These are phyloP conservation scores for Eubasilissa regina DNA, from an alignment of 1,140 invertebrate species.

Conservation along the genomic window DNA sequence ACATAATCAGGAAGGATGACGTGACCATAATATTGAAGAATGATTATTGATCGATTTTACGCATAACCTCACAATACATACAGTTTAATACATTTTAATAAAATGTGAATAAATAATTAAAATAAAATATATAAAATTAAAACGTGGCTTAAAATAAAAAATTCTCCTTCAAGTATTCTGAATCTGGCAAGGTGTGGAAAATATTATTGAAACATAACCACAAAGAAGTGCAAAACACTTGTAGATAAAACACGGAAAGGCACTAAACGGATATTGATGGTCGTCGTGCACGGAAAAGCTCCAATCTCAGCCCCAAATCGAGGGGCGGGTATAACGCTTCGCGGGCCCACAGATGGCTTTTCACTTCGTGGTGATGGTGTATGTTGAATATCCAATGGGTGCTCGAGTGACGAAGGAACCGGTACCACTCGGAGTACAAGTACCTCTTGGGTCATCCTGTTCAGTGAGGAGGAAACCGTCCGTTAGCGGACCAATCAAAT, in stretches of 20 bases:
- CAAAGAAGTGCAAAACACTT: constrained; percentile 25
- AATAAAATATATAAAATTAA: no score
- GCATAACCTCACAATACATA: no score
- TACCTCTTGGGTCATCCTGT: no score
- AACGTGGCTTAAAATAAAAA: no score
- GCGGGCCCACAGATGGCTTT: constrained; percentile 2
- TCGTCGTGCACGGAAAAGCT: constrained; percentile 14
- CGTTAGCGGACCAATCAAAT: no score
- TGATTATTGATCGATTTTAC: no score
- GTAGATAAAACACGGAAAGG: constrained; percentile 43
- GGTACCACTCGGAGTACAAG: neutral
- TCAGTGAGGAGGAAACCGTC: no score
- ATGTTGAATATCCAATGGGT: neutral
- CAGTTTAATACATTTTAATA: no score
- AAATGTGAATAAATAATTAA: no score
- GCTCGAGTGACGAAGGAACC: neutral
- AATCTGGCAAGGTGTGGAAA: neutral
- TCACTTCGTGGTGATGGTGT: neutral
- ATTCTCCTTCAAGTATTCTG: no score
- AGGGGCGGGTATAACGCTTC: neutral
- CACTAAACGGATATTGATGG: constrained; percentile 40
- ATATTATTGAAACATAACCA: constrained; percentile 36
- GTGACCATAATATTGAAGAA: no score
- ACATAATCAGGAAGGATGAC: no score
- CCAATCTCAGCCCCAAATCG: constrained; percentile 23